Percentiles rank a stretch among this genome's conserved stretches.
phyloP scores from a whole-genome alignment of 2,113 vertebrate genomes.

The Guaruba guarouba region DNA sequence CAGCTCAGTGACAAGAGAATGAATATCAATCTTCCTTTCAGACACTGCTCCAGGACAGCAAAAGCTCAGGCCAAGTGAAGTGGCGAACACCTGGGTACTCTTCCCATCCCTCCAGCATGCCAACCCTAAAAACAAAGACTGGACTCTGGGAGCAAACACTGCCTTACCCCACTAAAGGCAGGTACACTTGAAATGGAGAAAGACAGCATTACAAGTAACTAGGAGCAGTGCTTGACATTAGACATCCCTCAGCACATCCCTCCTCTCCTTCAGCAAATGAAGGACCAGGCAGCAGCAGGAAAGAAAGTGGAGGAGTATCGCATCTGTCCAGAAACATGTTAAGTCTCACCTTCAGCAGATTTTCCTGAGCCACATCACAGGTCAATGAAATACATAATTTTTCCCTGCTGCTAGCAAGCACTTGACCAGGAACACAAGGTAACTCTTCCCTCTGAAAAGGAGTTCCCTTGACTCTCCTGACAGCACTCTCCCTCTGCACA shows the following conservation, averaged over 20 bases:
- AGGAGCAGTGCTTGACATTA: neutral
- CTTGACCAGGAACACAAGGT: neutral
- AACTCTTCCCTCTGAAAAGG: neutral
- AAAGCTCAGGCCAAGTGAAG: neutral
- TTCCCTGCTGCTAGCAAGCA: neutral
- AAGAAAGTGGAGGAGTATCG: neutral
- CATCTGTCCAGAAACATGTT: neutral
- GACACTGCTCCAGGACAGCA: neutral
- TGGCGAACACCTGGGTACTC: neutral
- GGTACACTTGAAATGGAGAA: neutral
- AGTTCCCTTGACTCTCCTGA: neutral
- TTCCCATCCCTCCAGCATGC: neutral
- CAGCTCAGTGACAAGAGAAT: neutral
- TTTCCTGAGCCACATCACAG: neutral
- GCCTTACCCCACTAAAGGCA: neutral
- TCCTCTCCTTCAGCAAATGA: neutral
- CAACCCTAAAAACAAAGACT: fast-evolving
- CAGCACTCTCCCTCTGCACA: neutral
- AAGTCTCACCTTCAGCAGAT: neutral
- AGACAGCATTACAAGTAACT: neutral
- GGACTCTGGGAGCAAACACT: neutral
- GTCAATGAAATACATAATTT: neutral
- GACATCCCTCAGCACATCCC: fast-evolving
- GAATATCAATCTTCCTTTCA: fast-evolving
- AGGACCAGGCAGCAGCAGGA: neutral